Percentiles rank a stretch among this genome's conserved stretches.
Evolutionary conservation across 1,140 invertebrate genomes (phyloP).

Genomic region (Tetragonula clypearis): DNA sequence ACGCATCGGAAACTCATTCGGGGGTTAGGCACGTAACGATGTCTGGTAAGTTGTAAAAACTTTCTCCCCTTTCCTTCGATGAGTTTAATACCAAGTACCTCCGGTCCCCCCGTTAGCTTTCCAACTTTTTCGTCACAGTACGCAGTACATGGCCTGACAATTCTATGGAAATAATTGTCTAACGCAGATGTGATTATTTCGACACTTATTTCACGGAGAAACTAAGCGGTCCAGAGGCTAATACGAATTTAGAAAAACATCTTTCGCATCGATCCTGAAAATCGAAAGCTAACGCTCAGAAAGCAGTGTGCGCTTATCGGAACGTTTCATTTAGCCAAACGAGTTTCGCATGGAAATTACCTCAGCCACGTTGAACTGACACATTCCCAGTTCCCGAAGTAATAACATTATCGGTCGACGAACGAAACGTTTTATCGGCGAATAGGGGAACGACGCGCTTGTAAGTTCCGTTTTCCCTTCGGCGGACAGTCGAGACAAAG

Average conservation of each 20-base stretch:
- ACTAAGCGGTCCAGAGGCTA: no score
- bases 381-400: not conserved
- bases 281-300: not conserved
- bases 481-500: conserved; percentile 21
- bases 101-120: not conserved
- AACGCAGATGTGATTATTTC: no score
- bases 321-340: not conserved
- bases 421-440: conserved; percentile 24
- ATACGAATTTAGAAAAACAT: not conserved
- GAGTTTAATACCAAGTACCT: conserved; percentile 31
- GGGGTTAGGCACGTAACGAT: conserved; percentile 40
- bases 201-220: no score
- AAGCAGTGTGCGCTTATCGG: not conserved
- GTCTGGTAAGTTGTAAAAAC: conserved; percentile 52
- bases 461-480: not conserved
- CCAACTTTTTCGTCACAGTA: conserved; percentile 33
- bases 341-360: not conserved
- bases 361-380: not conserved
- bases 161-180: no score
- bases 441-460: not conserved
- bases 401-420: not conserved
- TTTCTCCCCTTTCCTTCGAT: conserved; percentile 16
- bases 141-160: no score
- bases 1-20: conserved; percentile 41
- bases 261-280: not conserved